Conservation (phyloP, 2,797 vertebrate species). For the Poeciliopsis gracilis region DNA sequence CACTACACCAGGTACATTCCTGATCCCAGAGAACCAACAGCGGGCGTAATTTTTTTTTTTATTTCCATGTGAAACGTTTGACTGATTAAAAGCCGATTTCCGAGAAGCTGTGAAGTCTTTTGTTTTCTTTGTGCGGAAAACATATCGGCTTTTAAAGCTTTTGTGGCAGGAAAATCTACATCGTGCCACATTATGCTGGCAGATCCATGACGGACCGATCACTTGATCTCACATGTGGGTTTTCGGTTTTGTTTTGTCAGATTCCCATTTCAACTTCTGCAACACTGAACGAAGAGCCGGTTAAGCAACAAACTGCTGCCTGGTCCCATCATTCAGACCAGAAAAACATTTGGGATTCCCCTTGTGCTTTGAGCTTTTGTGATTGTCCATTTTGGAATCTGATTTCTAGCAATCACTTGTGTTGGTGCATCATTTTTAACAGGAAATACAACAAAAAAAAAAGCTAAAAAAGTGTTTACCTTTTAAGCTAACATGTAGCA, state of each 20-base stretch:
- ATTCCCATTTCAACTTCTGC: constrained; percentile 39
- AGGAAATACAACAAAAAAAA: too few relatives aligned
- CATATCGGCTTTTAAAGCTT: not conserved
- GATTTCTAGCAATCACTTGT: not conserved
- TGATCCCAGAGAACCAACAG: not conserved
- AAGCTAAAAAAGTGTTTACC: not conserved
- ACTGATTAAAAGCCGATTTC: constrained; percentile 49
- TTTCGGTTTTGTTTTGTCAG: constrained; percentile 5
- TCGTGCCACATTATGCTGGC: not conserved
- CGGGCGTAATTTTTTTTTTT: constrained; percentile 5
- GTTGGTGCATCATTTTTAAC: not conserved
- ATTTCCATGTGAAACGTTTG: constrained; percentile 5
- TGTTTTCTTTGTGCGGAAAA: not conserved
- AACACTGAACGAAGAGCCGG: constrained; percentile 42
- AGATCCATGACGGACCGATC: not conserved
- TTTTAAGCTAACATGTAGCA: not conserved
- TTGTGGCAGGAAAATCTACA: not conserved
- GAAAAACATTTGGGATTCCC: not conserved
- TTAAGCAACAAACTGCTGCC: constrained; percentile 53
- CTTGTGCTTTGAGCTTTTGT: not conserved
- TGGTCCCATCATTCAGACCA: constrained; percentile 35
- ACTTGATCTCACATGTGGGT: not conserved
- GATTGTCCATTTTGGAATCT: not conserved
- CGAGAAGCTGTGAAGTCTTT: not conserved
- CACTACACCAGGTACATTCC: constrained; percentile 26